Evolutionary conservation across 2,113 vertebrate genomes (phyloP), one percentile per base, ranked within the genome.

Genomic region (Oenanthe oenanthe): DNA sequence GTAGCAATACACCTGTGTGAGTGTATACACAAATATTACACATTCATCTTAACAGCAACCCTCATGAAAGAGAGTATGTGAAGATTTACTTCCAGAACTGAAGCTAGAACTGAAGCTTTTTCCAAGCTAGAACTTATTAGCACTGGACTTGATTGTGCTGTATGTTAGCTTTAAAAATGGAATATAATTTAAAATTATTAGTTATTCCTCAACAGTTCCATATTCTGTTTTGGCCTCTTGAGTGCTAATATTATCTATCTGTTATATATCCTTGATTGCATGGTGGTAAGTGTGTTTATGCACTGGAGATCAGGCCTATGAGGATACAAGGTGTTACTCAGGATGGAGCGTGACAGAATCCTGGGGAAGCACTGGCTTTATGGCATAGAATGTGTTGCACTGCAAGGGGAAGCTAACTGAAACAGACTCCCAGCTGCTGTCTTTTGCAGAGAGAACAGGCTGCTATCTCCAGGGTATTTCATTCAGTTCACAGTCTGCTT

Each of bases 1-100:
- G 10, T 62, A 32, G 25, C 15, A 5, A 81, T 70, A 26, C 3
- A 26, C 15, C 12, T 40, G 0, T 53, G 17, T 76, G 84, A 63
- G 6, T 57, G 32, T 62, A 20, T 38, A 16, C 2, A 5, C 36
- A 92, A 26, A 31, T 83, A 6, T 6, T 54, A 5, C 12, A 13
- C 0, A 0, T 40, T 61, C 0, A 1, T 21, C 8, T 77, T 67
- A 29, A 18, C 6, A 56, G 34, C 57, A 56, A 2, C 40, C 68
- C 38, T 43, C 40, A 18, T 61, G 26, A 51, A 10, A 53, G 70
- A 88, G 48, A 90, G 5, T 22, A 7, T 20, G 7, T 22, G 28
- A 83, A 61, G 11, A 26, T 68, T 29, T 17, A 42, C n/a, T 68
- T 63, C 12, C 36, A 36, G 34, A 36, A 36, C 34, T 36, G 34